Evolutionary conservation across 2,113 vertebrate species (phyloP), one percentile per base, ranked within the genome.

Genomic region (Ancistrus triradiatus): DNA sequence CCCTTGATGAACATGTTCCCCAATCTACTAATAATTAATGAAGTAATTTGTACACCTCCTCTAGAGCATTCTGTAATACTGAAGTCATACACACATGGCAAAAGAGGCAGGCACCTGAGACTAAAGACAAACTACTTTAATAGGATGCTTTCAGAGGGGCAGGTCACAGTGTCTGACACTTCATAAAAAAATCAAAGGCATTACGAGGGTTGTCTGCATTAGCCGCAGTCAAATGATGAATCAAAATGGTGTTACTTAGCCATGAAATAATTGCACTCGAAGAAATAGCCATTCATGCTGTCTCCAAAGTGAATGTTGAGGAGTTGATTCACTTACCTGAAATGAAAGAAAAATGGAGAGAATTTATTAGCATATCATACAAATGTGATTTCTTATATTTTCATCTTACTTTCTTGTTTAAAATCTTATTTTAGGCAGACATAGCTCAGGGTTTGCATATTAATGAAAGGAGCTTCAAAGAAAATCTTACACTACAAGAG

Each of bases 301-400:
- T 73, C 72, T 70, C 56, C 47, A 27, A n/a, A n/a, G n/a, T n/a
- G n/a, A 63, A 2, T 33, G 33, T 19, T 21, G 72, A 14, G 67
- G 70, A 22, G 77, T 73, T 72, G 69, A 74, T 77, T 78, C 74
- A 84, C 86, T 88, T 88, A 88, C 85, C 85, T 87, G 77, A 44
- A 66, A 77, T 25, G 57, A 69, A 53, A 69, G 35, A 68, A 27
- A 44, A 52, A 69, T 25, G 59, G 7, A 47, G 38, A 43, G 4
- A 28, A 6, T 31, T 9, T 8, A 44, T 38, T 66, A 7, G 17
- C 19, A 9, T 22, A 11, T 24, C 6, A 27, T 15, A 37, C 42
- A 44, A 21, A 38, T n/a, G 31, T 33, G 19, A 14, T 24, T 4
- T 25, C 18, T 28, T n/a, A 31, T 6, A 27, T 35, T 18, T 44